Evolutionary conservation across 2,113 vertebrate species (phyloP).

Genomic region (Circaetus gallicus): DNA sequence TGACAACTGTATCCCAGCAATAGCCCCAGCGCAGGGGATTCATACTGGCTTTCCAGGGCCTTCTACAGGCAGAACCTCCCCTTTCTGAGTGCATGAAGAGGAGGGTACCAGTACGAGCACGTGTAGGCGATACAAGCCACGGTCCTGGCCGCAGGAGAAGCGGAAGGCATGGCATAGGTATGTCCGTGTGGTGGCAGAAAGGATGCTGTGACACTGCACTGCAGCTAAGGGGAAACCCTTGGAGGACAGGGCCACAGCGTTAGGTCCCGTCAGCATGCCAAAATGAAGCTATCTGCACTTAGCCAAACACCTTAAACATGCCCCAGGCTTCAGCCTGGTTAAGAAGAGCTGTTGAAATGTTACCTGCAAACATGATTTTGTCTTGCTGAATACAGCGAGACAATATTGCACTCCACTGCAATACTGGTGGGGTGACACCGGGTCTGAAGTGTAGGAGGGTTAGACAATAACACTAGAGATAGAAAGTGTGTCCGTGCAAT

Average conservation of each 20-base stretch:
- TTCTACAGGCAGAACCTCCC: background rate
- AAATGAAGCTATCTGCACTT: background rate
- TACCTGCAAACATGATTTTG: background rate
- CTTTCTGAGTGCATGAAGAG: background rate
- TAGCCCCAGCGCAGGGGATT: background rate
- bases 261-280: background rate
- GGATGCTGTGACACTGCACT: background rate
- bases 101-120: background rate
- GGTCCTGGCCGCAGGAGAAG: background rate
- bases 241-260: fast-evolving
- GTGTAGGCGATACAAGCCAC: background rate
- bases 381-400: background rate
- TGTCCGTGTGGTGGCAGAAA: background rate
- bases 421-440: background rate
- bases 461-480: background rate
- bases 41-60: background rate
- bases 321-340: background rate
- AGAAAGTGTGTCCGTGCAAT: background rate
- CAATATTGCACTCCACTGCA: background rate
- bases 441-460: background rate
- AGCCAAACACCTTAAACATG: background rate
- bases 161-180: background rate
- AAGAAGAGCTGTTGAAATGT: background rate
- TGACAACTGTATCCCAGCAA: background rate
- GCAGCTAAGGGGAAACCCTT: background rate